Evolutionary conservation across 2,888 invertebrate species (phyloP).

Genomic region (Sinhomidia bicolor): DNA sequence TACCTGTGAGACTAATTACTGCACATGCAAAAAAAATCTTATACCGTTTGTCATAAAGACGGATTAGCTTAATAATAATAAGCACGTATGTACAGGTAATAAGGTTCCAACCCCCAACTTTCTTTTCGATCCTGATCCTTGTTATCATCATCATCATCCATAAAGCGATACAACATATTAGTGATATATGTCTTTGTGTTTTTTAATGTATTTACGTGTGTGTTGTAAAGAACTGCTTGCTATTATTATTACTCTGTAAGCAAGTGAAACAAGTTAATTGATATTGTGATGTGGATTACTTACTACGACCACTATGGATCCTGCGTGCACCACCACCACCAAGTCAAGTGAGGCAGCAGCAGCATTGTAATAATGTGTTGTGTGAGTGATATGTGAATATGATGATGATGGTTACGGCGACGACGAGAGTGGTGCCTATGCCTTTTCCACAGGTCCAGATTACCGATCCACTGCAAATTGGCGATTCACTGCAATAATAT

Average conservation of each 20-base stretch:
- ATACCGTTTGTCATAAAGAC: no score
- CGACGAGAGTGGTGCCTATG: no score
- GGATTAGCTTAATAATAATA: no score
- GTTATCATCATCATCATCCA: not conserved
- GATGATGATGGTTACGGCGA: not conserved
- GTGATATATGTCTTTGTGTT: not conserved
- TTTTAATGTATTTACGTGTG: not conserved
- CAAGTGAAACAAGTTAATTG: not conserved
- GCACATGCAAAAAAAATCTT: no score
- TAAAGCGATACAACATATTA: not conserved
- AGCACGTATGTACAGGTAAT: no score
- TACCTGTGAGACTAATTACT: no score
- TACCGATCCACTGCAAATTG: not conserved
- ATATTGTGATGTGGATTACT: not conserved
- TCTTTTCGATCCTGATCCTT: no score
- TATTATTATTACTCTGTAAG: not conserved
- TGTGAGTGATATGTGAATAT: not conserved
- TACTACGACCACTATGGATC: not conserved
- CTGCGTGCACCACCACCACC: no score
- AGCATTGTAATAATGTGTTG: not conserved
- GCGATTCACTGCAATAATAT: not conserved
- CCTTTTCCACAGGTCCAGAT: constrained; percentile 47
- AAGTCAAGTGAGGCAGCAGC: not conserved
- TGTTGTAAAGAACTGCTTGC: not conserved
- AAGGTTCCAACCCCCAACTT: not conserved